Evolutionary conservation across 2,797 vertebrate genomes (phyloP), one percentile per base, ranked within the genome.

Genomic region (Tauraco hartlaubi): DNA sequence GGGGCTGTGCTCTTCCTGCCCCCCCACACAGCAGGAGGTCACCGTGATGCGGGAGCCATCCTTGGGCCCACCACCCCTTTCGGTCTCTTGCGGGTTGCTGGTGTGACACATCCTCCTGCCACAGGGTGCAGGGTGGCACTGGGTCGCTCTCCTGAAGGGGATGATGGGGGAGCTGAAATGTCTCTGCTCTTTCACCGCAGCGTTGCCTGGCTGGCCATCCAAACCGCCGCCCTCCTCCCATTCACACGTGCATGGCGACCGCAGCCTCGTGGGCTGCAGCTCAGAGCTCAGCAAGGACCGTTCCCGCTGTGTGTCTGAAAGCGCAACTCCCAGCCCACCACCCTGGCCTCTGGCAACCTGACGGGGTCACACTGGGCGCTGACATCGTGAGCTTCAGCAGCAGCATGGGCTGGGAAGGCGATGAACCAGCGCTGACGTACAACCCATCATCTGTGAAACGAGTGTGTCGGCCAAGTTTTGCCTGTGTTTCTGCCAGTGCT

Each of bases 331-430:
- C 23, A 39, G 2, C 28, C 16, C 14, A 1, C 18, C 9, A 1
- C 22, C 22, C 58, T 14, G 26, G 6, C 28, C 17, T 29, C 37
- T 7, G 21, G 23, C 54, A 35, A 35, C 20, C 29, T 2, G 4
- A 3, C 0, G 3, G 26, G 37, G 37, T 15, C 10, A 2, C 0
- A 0, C 26, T 15, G 52, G 29, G 23, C 14, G 4, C 33, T 16
- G 12, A n/a, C 44, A 8, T 2, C 5, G 6, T 3, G 11, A 39
- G n/a, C 19, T 59, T 31, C 46, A 12, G 12, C 54, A n/a, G 75
- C 67, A 67, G 86, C 48, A 10, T 0, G 1, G 25, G 18, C 33
- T 19, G 28, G 9, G 74, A 33, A 33, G 52, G 29, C 13, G 10
- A 14, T 0, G 3, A 5, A 5, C 44, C 3, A 3, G 5, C 19